Evolutionary conservation across 2,113 vertebrate species (phyloP).

Genomic region (Lepus europaeus): DNA sequence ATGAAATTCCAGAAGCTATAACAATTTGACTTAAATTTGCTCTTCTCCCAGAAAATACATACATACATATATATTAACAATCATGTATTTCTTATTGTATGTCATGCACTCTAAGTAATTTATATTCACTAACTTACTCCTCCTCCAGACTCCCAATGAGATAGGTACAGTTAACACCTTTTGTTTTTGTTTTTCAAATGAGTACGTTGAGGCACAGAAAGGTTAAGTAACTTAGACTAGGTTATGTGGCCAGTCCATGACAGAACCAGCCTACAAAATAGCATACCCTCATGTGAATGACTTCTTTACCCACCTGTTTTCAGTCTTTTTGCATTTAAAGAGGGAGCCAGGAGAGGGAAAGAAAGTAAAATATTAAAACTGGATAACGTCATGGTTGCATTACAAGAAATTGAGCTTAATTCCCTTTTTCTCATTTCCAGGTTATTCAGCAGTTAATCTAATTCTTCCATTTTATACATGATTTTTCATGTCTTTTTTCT

Average conservation of each 20-base stretch:
- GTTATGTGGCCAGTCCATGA: neutral
- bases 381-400: neutral
- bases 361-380: constrained; percentile 11
- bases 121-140: neutral
- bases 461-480: constrained; percentile 1
- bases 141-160: neutral
- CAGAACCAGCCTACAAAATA: neutral
- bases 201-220: neutral
- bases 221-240: neutral
- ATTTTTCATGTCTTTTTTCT: neutral
- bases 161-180: neutral
- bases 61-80: neutral
- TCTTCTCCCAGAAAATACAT: constrained; percentile 11
- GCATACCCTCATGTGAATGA: neutral
- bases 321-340: constrained; percentile 2
- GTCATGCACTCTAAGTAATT: neutral
- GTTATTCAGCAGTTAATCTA: neutral
- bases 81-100: neutral
- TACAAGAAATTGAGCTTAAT: neutral
- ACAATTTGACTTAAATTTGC: constrained; percentile 9
- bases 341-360: neutral
- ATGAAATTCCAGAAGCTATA: neutral
- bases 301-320: neutral
- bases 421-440: neutral
- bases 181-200: neutral